phyloP scores from a whole-genome alignment of 2,888 invertebrate species.

The Argyra leucocephala region DNA sequence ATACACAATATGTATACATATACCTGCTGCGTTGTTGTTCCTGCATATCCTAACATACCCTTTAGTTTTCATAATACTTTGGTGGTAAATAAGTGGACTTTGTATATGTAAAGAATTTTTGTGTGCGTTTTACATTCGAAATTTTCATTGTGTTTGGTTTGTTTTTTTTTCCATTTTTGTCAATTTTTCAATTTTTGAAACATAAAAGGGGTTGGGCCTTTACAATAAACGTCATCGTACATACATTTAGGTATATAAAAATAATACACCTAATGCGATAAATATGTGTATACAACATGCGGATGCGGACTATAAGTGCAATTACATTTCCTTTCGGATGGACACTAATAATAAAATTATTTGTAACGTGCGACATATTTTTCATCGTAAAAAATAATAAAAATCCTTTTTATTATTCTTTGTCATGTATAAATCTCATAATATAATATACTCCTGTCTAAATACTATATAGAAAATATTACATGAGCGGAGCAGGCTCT shows the following conservation, averaged over 20 bases:
- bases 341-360: slow-evolving; percentile 9
- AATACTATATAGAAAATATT: no score
- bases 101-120: no score
- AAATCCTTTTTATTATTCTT: not conserved
- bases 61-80: no score
- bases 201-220: not conserved
- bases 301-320: slow-evolving; percentile 4
- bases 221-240: no score
- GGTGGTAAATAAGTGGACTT: no score
- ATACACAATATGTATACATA: not conserved
- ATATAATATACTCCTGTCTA: no score
- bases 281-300: not conserved
- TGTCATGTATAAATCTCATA: no score
- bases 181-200: not conserved
- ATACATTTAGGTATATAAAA: not conserved
- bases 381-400: slow-evolving; percentile 7
- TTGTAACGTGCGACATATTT: slow-evolving; percentile 11
- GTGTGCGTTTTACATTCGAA: not conserved
- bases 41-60: no score
- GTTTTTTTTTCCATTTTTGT: no score
- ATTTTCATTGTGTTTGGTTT: not conserved
- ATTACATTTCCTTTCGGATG: slow-evolving; percentile 10
- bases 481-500: no score
- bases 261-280: not conserved
- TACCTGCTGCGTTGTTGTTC: not conserved